Percentiles rank a stretch among this genome's conserved stretches.
Conservation (phyloP, 2,797 vertebrate species). For the Pseudochirops corinnae region DNA sequence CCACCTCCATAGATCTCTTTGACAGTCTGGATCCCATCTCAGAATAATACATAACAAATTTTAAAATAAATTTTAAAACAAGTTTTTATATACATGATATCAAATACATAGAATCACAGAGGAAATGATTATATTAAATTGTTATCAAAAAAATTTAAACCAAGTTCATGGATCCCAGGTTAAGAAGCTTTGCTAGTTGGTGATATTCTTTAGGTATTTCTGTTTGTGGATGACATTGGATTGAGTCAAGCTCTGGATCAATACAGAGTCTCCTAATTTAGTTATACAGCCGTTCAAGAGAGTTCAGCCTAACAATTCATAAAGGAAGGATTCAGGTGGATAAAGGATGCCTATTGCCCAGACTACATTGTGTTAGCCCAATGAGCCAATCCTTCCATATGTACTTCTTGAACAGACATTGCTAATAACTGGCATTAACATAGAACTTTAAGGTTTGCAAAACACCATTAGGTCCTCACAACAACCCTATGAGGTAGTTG, state of each 20-base stretch:
- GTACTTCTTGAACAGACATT: background rate
- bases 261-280: background rate
- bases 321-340: background rate
- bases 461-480: background rate
- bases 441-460: background rate
- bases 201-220: background rate
- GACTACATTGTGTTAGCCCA: background rate
- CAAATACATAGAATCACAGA: background rate
- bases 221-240: background rate
- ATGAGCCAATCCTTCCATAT: background rate
- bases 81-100: background rate
- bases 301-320: background rate
- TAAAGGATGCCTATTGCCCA: background rate
- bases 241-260: background rate
- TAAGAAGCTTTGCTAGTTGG: background rate
- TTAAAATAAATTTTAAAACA: background rate
- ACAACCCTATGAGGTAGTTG: background rate
- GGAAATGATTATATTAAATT: background rate
- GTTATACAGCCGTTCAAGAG: background rate
- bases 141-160: background rate
- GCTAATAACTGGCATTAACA: background rate
- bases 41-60: background rate
- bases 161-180: background rate
- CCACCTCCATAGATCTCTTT: background rate
- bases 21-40: background rate